Conservation (phyloP, 2,888 invertebrate species). For the Chromoteleia sp. region DNA sequence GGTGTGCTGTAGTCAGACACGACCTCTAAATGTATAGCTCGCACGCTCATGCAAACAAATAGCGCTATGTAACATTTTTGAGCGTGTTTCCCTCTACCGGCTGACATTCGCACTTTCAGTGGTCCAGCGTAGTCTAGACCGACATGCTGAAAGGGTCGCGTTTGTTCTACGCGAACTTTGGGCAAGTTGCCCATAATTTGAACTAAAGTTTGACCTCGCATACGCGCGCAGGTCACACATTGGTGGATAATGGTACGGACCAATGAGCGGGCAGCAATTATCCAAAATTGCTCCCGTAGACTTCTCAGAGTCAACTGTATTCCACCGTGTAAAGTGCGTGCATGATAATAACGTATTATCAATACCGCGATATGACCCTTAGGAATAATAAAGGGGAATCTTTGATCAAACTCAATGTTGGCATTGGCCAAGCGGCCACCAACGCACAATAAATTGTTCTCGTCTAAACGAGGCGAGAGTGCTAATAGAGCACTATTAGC, state of each 20-base stretch:
- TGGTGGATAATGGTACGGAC: too few species aligned
- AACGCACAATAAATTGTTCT: too few species aligned
- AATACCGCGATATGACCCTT: not conserved
- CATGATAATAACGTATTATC: not conserved
- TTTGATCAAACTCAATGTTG: too few species aligned
- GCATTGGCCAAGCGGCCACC: too few species aligned
- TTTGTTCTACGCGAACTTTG: not conserved
- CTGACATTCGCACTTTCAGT: not conserved
- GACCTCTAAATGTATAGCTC: constrained; percentile 16
- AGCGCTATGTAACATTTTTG: constrained; percentile 20
- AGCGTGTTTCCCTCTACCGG: constrained; percentile 3
- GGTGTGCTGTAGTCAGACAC: constrained; percentile 19
- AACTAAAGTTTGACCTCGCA: not conserved
- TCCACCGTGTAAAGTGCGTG: not conserved
- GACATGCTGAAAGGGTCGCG: not conserved
- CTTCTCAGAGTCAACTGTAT: not conserved
- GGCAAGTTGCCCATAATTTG: not conserved
- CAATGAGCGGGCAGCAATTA: not conserved
- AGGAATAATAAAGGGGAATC: too few species aligned
- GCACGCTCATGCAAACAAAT: not conserved
- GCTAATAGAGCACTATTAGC: too few species aligned
- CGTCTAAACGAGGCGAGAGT: too few species aligned
- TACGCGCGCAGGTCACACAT: not conserved
- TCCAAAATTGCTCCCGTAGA: not conserved
- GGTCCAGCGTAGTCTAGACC: constrained; percentile 33